Evolutionary conservation across 2,888 invertebrate genomes (phyloP).

Genomic region (Tridacna crocea): DNA sequence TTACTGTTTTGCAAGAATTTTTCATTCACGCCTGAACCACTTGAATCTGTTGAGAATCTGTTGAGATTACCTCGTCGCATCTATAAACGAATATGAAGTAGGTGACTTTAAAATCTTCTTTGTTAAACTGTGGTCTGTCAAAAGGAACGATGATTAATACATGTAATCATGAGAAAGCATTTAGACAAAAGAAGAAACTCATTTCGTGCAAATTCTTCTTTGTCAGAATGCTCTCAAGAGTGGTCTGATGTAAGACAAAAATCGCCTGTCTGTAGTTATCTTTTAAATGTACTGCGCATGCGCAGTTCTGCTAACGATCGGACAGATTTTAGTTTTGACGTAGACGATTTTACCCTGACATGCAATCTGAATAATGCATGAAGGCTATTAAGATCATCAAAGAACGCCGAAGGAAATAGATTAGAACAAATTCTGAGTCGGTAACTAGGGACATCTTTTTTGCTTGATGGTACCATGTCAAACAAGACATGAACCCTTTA

Average conservation of each 20-base stretch:
- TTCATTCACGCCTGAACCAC: too few species aligned
- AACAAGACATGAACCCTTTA: too few species aligned
- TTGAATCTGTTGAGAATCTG: too few species aligned
- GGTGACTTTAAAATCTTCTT: not conserved
- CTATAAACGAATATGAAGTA: not conserved
- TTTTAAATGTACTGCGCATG: not conserved
- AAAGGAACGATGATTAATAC: not conserved
- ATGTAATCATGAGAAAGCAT: not conserved
- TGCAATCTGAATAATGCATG: constrained; percentile 19
- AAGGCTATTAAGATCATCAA: constrained; percentile 20
- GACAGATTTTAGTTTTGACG: constrained; percentile 15
- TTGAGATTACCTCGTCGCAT: too few species aligned
- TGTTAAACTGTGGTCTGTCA: not conserved
- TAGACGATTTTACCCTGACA: constrained; percentile 5
- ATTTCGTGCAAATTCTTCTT: not conserved
- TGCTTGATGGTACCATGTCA: not conserved
- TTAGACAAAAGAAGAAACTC: not conserved
- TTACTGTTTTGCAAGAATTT: too few species aligned
- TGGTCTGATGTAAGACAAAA: not conserved
- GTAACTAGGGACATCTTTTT: constrained; percentile 4
- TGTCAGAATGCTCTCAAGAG: not conserved
- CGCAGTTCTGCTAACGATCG: not conserved
- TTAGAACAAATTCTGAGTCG: not conserved
- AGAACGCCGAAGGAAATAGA: constrained; percentile 18
- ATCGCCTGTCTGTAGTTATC: not conserved